Percentiles rank a stretch among this genome's conserved stretches.
Evolutionary conservation across 2,888 invertebrate species (phyloP).

Genomic region (Watsonalla cultraria): DNA sequence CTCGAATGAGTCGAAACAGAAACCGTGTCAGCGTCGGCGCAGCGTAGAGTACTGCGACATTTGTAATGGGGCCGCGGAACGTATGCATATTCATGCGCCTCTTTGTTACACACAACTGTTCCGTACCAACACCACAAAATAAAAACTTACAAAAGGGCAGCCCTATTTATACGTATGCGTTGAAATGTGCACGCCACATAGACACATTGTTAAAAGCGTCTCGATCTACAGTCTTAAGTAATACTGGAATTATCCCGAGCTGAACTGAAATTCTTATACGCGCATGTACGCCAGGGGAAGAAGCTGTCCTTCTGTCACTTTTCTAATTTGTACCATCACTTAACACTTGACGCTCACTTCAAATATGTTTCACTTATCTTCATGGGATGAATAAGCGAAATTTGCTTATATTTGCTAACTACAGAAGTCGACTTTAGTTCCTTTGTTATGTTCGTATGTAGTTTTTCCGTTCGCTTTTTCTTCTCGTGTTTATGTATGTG

Average conservation of each 20-base stretch:
- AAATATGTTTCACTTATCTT: constrained; percentile 1
- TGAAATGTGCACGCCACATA: too few relatives aligned
- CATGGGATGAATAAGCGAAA: not conserved
- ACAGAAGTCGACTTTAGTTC: too few relatives aligned
- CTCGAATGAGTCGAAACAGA: constrained; percentile 34
- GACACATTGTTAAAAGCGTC: too few relatives aligned
- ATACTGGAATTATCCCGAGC: too few relatives aligned
- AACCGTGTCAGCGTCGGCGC: constrained; percentile 21
- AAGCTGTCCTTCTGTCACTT: too few relatives aligned
- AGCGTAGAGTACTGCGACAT: constrained; percentile 12
- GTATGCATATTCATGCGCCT: constrained; percentile 64
- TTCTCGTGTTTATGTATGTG: not conserved
- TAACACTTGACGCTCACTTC: constrained; percentile 34
- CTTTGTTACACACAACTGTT: constrained; percentile 57
- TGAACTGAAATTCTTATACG: too few relatives aligned
- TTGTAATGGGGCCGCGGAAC: constrained; percentile 12
- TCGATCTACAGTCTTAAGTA: too few relatives aligned
- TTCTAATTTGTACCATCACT: constrained; percentile 13
- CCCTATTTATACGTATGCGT: too few relatives aligned
- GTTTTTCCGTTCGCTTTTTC: not conserved
- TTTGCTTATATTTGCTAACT: not conserved
- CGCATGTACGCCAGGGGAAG: too few relatives aligned
- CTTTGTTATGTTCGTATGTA: not conserved
- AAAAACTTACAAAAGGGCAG: too few relatives aligned
- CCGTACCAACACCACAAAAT: constrained; percentile 7